Conservation (phyloP, 2,797 vertebrate genomes). For the Enteromius thamalakanensis region DNA sequence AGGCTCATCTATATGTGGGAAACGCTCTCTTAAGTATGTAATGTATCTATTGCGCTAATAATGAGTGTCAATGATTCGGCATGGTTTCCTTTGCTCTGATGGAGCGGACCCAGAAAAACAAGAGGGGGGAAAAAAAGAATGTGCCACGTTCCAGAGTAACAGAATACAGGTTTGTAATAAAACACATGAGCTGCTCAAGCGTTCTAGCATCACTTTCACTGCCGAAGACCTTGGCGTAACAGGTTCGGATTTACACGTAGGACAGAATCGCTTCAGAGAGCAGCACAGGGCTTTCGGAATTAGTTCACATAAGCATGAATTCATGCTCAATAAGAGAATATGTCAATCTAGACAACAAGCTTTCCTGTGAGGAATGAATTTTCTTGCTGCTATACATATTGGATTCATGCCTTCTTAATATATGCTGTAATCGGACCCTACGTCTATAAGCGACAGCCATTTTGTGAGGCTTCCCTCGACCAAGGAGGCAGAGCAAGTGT, state of each 20-base stretch:
- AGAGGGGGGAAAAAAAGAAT: neutral
- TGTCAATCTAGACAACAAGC: constrained; percentile 28
- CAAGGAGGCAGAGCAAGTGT: neutral
- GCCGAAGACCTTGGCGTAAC: neutral
- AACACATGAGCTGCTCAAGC: constrained; percentile 48
- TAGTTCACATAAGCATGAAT: constrained; percentile 15
- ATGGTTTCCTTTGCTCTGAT: neutral
- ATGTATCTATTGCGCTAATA: constrained; percentile 27
- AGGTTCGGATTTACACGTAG: neutral
- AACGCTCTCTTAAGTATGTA: constrained; percentile 29
- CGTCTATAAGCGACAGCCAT: constrained; percentile 65
- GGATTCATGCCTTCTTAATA: constrained; percentile 29
- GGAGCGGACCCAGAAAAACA: neutral
- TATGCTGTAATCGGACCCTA: constrained; percentile 53
- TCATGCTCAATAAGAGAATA: constrained; percentile 28
- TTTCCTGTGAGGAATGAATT: constrained; percentile 18
- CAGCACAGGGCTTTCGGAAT: constrained; percentile 14
- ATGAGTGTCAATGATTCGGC: constrained; percentile 17
- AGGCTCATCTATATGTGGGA: constrained; percentile 48
- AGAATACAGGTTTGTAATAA: constrained; percentile 65
- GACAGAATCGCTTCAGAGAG: constrained; percentile 36
- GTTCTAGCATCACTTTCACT: constrained; percentile 57
- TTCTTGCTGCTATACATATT: constrained; percentile 9
- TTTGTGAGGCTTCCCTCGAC: constrained; percentile 54
- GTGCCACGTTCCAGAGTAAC: constrained; percentile 36